Conservation (phyloP, 2,113 vertebrate species). For the Emydocephalus ijimae region DNA sequence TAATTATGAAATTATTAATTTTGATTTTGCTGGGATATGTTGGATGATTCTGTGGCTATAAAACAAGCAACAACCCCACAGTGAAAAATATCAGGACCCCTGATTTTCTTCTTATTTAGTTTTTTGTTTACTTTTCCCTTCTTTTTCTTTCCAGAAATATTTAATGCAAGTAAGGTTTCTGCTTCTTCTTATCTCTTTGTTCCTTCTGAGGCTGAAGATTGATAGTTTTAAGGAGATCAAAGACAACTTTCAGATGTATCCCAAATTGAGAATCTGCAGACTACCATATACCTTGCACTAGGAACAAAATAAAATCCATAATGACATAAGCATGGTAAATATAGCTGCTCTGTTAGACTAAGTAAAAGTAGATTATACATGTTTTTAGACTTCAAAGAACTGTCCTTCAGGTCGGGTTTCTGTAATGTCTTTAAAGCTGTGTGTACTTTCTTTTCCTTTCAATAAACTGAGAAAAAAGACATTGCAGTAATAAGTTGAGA, state of each 20-base stretch:
- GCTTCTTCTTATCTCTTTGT: conserved; percentile 66
- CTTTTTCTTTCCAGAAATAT: conserved; percentile 47
- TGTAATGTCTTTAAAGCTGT: conserved; percentile 59
- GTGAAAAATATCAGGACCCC: conserved; percentile 53
- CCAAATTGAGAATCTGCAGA: conserved; percentile 68
- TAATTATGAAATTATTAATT: conserved; percentile 59
- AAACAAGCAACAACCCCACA: conserved; percentile 55
- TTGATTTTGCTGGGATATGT: conserved; percentile 58
- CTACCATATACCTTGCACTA: conserved; percentile 62
- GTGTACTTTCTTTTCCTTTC: conserved; percentile 40
- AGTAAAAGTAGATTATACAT: conserved; percentile 66
- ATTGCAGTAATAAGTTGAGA: conserved; percentile 44
- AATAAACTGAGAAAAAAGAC: conserved; percentile 47
- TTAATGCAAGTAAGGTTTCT: conserved; percentile 64
- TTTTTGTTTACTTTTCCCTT: conserved; percentile 45
- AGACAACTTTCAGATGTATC: conserved; percentile 64
- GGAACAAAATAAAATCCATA: conserved; percentile 67
- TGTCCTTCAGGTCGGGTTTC: conserved; percentile 53
- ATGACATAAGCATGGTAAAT: conserved; percentile 64
- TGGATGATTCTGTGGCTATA: conserved; percentile 59
- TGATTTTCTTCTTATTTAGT: conserved; percentile 57
- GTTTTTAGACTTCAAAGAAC: conserved; percentile 66
- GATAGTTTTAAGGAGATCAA: conserved; percentile 68
- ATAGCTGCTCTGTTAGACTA: conserved; percentile 61
- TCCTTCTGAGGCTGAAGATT: conserved; percentile 59